A percentile compares a stretch with the other conserved stretches of the same genome.
Evolutionary conservation across 2,888 invertebrate species (phyloP).

Genomic region (Volucella inflata): DNA sequence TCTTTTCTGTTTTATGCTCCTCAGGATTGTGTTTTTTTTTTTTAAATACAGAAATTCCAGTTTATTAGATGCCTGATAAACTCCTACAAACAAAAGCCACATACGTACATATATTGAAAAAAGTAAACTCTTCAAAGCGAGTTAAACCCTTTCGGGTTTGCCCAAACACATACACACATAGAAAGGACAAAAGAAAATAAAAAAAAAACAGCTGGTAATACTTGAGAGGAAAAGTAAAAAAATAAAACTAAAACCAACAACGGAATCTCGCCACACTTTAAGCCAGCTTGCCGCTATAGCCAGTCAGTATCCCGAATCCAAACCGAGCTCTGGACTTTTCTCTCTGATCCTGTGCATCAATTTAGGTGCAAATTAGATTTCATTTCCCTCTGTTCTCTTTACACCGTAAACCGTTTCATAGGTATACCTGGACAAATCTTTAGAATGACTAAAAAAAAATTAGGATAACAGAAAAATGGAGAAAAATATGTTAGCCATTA

Average conservation of each 20-base stretch:
- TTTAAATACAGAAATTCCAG: slow-evolving; percentile 61
- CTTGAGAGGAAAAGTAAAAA: slow-evolving; percentile 41
- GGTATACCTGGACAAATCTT: slow-evolving; percentile 50
- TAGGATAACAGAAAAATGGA: slow-evolving; percentile 54
- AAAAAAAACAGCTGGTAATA: slow-evolving; percentile 56
- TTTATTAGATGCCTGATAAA: slow-evolving; percentile 63
- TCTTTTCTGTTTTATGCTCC: slow-evolving; percentile 47
- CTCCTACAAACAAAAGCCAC: slow-evolving; percentile 59
- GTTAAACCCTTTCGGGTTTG: slow-evolving; percentile 73
- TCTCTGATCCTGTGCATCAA: slow-evolving; percentile 77
- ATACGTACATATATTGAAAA: background rate
- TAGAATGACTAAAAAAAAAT: slow-evolving; percentile 56
- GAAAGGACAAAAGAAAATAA: slow-evolving; percentile 17
- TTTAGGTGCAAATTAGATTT: slow-evolving; percentile 78
- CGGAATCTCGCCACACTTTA: slow-evolving; percentile 53
- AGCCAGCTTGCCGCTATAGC: slow-evolving; percentile 40
- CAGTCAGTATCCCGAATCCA: slow-evolving; percentile 34
- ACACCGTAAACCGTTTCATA: slow-evolving; percentile 3
- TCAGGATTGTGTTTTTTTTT: slow-evolving; percentile 25
- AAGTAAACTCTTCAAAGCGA: slow-evolving; percentile 52
- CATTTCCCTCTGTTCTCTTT: slow-evolving; percentile 37
- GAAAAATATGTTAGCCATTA: slow-evolving; percentile 74
- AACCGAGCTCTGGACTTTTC: slow-evolving; percentile 66
- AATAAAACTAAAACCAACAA: slow-evolving; percentile 51
- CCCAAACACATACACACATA: slow-evolving; percentile 70